A percentile compares a stretch with the other conserved stretches of the same genome.
phyloP scores from a whole-genome alignment of 2,113 vertebrate species.

The Camelus dromedarius region DNA sequence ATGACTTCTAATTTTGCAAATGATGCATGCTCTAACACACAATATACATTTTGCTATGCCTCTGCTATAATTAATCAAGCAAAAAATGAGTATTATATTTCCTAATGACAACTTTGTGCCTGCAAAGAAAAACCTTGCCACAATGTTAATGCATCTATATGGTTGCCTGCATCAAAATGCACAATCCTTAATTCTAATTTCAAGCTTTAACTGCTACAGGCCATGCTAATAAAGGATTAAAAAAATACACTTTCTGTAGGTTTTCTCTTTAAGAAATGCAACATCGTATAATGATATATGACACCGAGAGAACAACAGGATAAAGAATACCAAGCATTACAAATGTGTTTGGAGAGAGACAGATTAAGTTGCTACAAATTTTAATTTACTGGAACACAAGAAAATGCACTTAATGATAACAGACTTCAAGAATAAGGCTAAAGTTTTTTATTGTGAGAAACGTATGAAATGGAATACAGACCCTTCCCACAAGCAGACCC shows the following conservation, averaged over 20 bases:
- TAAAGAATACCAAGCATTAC: slow-evolving; percentile 48
- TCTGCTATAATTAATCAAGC: slow-evolving; percentile 75
- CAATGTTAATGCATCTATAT: slow-evolving; percentile 68
- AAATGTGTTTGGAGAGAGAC: slow-evolving; percentile 61
- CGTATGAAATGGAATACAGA: neutral
- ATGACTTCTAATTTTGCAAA: slow-evolving; percentile 63
- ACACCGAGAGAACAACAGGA: neutral
- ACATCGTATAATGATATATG: slow-evolving; percentile 39
- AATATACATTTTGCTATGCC: slow-evolving; percentile 40
- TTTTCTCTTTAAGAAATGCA: slow-evolving; percentile 61
- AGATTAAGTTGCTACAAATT: slow-evolving; percentile 56
- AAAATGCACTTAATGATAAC: slow-evolving; percentile 53
- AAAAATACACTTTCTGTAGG: neutral
- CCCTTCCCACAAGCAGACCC: neutral
- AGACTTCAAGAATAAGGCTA: slow-evolving; percentile 42
- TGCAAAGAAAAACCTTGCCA: slow-evolving; percentile 64
- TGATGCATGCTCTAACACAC: slow-evolving; percentile 47
- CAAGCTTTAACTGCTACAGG: slow-evolving; percentile 76
- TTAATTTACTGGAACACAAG: slow-evolving; percentile 69
- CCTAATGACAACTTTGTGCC: slow-evolving; percentile 74
- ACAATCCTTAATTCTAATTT: slow-evolving; percentile 74
- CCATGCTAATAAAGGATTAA: slow-evolving; percentile 65
- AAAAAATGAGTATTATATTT: slow-evolving; percentile 80
- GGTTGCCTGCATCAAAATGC: slow-evolving; percentile 44
- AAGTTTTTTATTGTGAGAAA: slow-evolving; percentile 47